phyloP scores from a whole-genome alignment of 2,797 vertebrate genomes.

The Melanotaenia nigrans region DNA sequence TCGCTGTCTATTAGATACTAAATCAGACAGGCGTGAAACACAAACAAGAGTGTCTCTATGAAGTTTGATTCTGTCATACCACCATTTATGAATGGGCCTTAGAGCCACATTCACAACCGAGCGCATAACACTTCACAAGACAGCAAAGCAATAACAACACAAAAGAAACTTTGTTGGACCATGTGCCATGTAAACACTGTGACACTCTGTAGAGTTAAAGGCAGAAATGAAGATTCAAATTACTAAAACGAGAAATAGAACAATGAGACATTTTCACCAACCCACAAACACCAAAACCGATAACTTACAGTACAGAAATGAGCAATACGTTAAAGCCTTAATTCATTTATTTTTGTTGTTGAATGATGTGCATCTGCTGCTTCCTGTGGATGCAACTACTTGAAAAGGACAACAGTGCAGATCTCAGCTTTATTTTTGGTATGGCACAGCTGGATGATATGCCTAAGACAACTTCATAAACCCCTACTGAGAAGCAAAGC shows the following conservation, averaged over 20 bases:
- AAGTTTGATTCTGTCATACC: slow-evolving; percentile 20
- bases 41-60: slow-evolving; percentile 34
- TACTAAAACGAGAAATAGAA: slow-evolving; percentile 12
- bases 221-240: slow-evolving; percentile 17
- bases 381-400: slow-evolving; percentile 11
- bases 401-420: slow-evolving; percentile 16
- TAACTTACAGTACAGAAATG: slow-evolving; percentile 1
- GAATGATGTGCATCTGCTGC: slow-evolving; percentile 18
- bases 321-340: slow-evolving; percentile 16
- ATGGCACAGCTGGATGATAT: slow-evolving; percentile 41
- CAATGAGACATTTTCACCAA: background rate
- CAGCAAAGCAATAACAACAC: slow-evolving; percentile 36
- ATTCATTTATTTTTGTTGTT: slow-evolving; percentile 32
- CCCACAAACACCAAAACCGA: slow-evolving; percentile 4
- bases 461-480: slow-evolving; percentile 32
- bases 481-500: slow-evolving; percentile 1
- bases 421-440: slow-evolving; percentile 61
- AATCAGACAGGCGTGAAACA: slow-evolving; percentile 46
- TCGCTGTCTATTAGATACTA: slow-evolving; percentile 20
- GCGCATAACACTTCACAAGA: slow-evolving; percentile 39
- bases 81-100: slow-evolving; percentile 22
- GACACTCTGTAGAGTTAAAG: slow-evolving; percentile 24
- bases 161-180: slow-evolving; percentile 59
- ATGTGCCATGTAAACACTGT: slow-evolving; percentile 10
- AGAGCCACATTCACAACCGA: slow-evolving; percentile 40